Evolutionary conservation across 1,140 invertebrate genomes (phyloP).

Genomic region (Zaprionus tsacasi): DNA sequence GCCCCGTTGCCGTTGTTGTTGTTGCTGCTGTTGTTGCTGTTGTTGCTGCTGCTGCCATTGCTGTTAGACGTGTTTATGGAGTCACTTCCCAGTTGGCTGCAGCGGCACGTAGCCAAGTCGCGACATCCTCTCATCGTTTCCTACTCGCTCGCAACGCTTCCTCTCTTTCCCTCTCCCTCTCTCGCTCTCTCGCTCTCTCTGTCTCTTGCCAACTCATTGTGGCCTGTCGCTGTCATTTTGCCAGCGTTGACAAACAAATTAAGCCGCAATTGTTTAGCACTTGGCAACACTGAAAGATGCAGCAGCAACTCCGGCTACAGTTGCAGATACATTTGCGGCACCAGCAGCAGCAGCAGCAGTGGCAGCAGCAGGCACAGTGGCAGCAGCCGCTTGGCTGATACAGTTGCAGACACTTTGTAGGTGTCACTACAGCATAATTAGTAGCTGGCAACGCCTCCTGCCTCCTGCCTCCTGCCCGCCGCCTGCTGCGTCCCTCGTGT

Average conservation of each 20-base stretch:
- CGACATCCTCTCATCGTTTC: slow-evolving; percentile 23
- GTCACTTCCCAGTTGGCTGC: slow-evolving; percentile 60
- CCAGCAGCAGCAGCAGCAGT: neutral
- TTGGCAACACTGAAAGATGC: slow-evolving; percentile 28
- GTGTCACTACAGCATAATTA: slow-evolving; percentile 38
- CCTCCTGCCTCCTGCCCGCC: neutral
- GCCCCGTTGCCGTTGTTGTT: slow-evolving; percentile 16
- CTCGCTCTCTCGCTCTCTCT: neutral
- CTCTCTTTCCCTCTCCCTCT: neutral
- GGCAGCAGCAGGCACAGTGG: neutral
- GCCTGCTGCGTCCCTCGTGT: slow-evolving; percentile 1
- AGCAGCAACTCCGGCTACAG: neutral
- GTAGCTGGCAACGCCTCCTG: neutral
- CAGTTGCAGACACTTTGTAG: slow-evolving; percentile 8
- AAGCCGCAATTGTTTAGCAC: slow-evolving; percentile 53
- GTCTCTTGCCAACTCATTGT: neutral
- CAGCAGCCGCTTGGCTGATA: neutral
- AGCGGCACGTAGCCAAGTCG: slow-evolving; percentile 55
- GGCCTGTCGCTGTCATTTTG: slow-evolving; percentile 28
- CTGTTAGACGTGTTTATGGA: slow-evolving; percentile 68
- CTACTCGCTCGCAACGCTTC: neutral
- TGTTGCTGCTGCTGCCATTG: slow-evolving; percentile 24
- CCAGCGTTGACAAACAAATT: slow-evolving; percentile 65
- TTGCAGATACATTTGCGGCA: slow-evolving; percentile 2
- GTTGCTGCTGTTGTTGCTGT: neutral